A percentile compares a stretch with the other conserved stretches of the same genome.
phyloP scores from a whole-genome alignment of 1,140 invertebrate genomes.

The Nomia melanderi region DNA sequence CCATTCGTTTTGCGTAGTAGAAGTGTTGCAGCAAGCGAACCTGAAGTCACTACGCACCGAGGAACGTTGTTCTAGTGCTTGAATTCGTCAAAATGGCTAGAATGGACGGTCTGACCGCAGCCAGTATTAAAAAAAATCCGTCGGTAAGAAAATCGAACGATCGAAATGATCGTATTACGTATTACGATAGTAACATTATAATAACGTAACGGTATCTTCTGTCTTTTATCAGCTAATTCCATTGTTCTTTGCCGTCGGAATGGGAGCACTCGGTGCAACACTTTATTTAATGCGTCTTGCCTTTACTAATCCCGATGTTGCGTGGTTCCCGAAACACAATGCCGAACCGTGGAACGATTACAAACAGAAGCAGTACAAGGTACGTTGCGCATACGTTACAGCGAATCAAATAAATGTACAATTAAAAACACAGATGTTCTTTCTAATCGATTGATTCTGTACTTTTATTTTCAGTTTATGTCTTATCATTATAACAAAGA shows the following conservation, averaged over 20 bases:
- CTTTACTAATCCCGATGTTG: constrained; percentile 88
- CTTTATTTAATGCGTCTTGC: constrained; percentile 87
- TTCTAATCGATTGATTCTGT: neutral
- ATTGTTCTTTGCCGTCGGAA: constrained; percentile 86
- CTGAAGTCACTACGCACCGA: neutral
- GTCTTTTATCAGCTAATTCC: constrained; percentile 86
- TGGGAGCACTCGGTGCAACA: constrained; percentile 83
- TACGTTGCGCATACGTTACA: constrained; percentile 76
- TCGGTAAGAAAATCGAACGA: constrained; percentile 80
- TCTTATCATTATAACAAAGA: fast-evolving
- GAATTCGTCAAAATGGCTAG: neutral
- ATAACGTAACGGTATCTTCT: too few relatives aligned
- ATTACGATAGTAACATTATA: neutral
- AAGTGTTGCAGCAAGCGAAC: neutral
- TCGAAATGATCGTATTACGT: neutral
- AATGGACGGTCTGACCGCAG: constrained; percentile 70
- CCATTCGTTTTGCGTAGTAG: neutral
- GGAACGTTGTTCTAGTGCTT: neutral
- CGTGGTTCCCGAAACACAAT: constrained; percentile 87
- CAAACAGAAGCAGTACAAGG: constrained; percentile 90
- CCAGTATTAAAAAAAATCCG: constrained; percentile 84
- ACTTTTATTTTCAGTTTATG: constrained; percentile 10
- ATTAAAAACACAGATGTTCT: neutral
- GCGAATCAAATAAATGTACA: neutral
- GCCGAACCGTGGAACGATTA: constrained; percentile 91